These are phyloP conservation scores for Hyposoter dolosus DNA, from an alignment of 2,888 invertebrate species.

Conservation along the genomic window DNA sequence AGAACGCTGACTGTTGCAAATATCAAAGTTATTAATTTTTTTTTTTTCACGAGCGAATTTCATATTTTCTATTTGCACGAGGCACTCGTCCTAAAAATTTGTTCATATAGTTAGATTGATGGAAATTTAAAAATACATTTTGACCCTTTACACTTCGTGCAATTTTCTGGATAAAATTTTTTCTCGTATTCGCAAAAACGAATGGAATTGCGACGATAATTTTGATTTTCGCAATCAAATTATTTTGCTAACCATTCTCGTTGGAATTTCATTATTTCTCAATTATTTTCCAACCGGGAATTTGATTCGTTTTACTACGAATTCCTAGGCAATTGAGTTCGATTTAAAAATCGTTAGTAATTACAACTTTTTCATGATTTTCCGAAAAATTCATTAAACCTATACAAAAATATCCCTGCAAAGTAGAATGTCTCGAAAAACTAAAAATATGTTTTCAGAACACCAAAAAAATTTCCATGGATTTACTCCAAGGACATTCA, in stretches of 20 bases:
- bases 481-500: not conserved
- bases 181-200: not conserved
- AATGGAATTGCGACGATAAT: not conserved
- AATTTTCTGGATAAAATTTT: not conserved
- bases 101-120: not conserved
- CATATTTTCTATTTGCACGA: no score
- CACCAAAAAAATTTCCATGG: slow-evolving; percentile 16
- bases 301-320: not conserved
- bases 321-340: not conserved
- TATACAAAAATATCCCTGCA: not conserved
- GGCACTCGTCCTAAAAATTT: no score
- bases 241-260: not conserved
- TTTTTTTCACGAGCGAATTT: no score
- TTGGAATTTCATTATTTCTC: not conserved
- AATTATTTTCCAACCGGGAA: not conserved
- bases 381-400: not conserved
- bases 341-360: not conserved
- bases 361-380: not conserved
- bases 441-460: not conserved
- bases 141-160: not conserved
- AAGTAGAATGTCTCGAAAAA: not conserved
- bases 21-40: no score
- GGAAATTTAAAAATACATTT: not conserved
- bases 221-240: not conserved
- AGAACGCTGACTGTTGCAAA: no score